Percentiles rank a stretch among this genome's conserved stretches.
Evolutionary conservation across 2,888 invertebrate genomes (phyloP).

Genomic region (Spatulosminthurus flaviceps): DNA sequence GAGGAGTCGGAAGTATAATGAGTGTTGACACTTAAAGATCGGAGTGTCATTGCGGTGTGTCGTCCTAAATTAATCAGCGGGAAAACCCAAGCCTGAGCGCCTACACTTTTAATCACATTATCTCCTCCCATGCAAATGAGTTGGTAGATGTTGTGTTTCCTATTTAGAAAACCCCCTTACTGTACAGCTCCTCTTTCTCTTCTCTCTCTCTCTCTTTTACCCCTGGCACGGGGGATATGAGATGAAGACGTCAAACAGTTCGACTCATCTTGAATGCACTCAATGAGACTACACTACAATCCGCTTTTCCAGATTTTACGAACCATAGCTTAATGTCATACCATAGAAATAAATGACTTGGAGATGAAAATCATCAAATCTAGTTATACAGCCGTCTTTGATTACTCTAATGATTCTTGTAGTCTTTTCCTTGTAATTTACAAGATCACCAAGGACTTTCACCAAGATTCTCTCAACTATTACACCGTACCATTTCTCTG

Average conservation of each 20-base stretch:
- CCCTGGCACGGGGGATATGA: too few species aligned
- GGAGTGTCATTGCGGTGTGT: conserved; percentile 54
- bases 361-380: conserved; percentile 6
- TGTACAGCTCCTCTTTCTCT: neutral
- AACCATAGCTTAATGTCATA: conserved; percentile 32
- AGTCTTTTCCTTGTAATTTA: neutral
- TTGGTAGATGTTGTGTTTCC: conserved; percentile 24
- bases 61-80: conserved; percentile 52
- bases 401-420: conserved; percentile 18
- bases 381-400: conserved; percentile 13
- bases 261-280: conserved; percentile 20
- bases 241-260: conserved; percentile 16
- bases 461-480: too few species aligned
- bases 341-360: conserved; percentile 36
- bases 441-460: neutral
- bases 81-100: conserved; percentile 26
- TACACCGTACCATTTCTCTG: too few species aligned
- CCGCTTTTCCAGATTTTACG: conserved; percentile 39
- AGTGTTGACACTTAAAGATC: conserved; percentile 56
- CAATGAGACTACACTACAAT: conserved; percentile 30
- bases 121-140: conserved; percentile 54
- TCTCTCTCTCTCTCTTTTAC: neutral
- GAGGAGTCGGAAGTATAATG: conserved; percentile 50
- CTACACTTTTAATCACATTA: conserved; percentile 55
- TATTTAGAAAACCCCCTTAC: neutral